Base-by-base conservation (phyloP, 2,888 invertebrate genomes). In the Ephialtes manifestator region DNA sequence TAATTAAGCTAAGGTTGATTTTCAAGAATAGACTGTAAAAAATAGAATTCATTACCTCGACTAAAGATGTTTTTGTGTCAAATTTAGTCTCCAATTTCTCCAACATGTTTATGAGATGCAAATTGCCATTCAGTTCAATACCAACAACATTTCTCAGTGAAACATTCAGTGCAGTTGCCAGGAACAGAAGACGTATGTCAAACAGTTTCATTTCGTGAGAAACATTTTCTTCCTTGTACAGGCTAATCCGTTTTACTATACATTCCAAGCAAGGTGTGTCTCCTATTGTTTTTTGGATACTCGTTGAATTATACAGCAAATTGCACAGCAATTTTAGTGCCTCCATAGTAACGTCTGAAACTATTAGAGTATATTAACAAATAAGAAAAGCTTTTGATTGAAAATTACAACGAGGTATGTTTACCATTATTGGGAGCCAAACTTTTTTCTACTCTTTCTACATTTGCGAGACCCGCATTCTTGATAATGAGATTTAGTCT, bases 311-410 rank as follows among this genome's bases (percentile, higher is more conserved):
- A 92, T 96, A 98, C 76, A 98, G 95, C 88, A 99, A 95, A 94
- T 99, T 99, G 93, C 97, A 98, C 11, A 99, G 95, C 92, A 98
- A 97, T 94, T 99, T 99, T 76, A 97, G 94, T 0, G 98, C 97
- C 94, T 98, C 98, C 7, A 97, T 95, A 2, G 95, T 95, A 31
- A 96, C 13, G 8, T 31, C 95, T 93, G 96, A 81, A 91, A 84
- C 48, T 53, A 83, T 63, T 80, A 58, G 39, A 58, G 55, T 51
- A 74, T 77, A 60, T 63, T 24, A 28, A 60, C 79, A 55, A 65
- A n/a, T 24, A 31, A 11, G 70, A 84, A 84, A 58, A 28, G 24
- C 2, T 55, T 81, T n/a, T 39, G 82, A 48, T 51, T 76, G 74
- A 28, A 1, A 28, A 55, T 39, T 39, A 53, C 3, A 39, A 39